Base-by-base conservation (phyloP, 2,113 vertebrate genomes). In the Perca fluviatilis region DNA sequence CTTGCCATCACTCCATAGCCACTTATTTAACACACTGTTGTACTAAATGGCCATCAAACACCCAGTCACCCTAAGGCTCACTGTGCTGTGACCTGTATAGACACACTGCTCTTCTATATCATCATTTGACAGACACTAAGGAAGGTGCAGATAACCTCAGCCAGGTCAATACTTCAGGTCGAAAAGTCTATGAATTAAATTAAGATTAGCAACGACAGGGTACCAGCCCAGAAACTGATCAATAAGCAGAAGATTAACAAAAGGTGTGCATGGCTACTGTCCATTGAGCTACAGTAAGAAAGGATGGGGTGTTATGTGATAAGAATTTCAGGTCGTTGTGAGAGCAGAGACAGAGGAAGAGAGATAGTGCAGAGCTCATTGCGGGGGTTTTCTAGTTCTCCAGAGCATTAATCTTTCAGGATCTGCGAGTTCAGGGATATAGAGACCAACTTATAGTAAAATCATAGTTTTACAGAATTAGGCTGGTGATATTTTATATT, bases 341-440 rank as follows among this genome's bases (percentile, higher is more conserved):
- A 50, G 53, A 50, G 51, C 27, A 65, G 80, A 80, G 67, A 61
- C 8, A 50, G 79, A 68, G 14, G 40, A 66, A 66, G 57, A 73
- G 65, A 69, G 64, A 66, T 49, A 76, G 16, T 67, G 81, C 72
- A 76, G 79, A 80, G 75, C 79, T 88, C 74, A 54, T 72, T 89
- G 88, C 82, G 49, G 79, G 58, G 64, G 43, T 74, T 85, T 87
- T 89, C 60, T 67, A 43, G 8, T 58, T 61, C 40, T 76, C 64
- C 67, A 50, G 66, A 43, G 27, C 81, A 77, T 91, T 89, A 89
- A 83, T 91, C 87, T 87, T 75, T 74, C 71, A 76, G 14, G 33
- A 58, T 65, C 76, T 18, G 58, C 74, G 72, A 43, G 72, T 63
- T 83, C 33, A 51, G 53, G 56, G 72, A 65, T 50, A 53, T 43